Base-by-base conservation (phyloP, 2,888 invertebrate genomes). In the Ennomos erosarius region DNA sequence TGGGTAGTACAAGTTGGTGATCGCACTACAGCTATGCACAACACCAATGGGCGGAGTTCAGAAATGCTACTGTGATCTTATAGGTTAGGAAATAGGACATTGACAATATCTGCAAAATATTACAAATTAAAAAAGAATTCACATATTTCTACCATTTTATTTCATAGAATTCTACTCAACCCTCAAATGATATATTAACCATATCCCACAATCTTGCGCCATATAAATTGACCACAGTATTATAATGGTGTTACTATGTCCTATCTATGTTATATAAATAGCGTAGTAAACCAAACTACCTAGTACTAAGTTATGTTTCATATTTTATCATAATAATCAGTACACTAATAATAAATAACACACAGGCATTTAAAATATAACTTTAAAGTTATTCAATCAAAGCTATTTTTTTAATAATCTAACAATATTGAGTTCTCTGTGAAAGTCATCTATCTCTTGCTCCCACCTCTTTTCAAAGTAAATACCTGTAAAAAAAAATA, bases 401-500 rank as follows among this genome's bases (percentile, higher is more conserved):
- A 26, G 6, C 6, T 52, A 26, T 44, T 78, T 78, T 61, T 80
- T 80, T 4, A 85, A 68, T 60, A 96, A 88, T 55, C 92, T 93
- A 48, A 86, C 90, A 69, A 99, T 96, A 74, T 96, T 96, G 78
- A 98, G 93, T 91, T 98, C 97, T 67, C 91, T 91, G 73, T 97
- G 94, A 68, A 99, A 94, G 38, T 98, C 97, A 16, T 93, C 87
- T 42, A 99, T 89, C 43, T 96, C 93, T 85, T 98, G 97, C 48
- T 98, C 97, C 98, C 98, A 99, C 65, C 99, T 94, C 85, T 97
- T 96, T 85, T 99, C 99, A 93, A 95, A 99, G 87, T 97, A 98
- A 55, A 98, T 80, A 54, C 90, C 92, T 92, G 81, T 13, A 81
- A 84, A 65, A 42, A 63, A 38, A 54, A 38, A 10, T 16, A 16